Base-by-base conservation (phyloP, 2,113 vertebrate genomes). In the Oncorhynchus gorbuscha region DNA sequence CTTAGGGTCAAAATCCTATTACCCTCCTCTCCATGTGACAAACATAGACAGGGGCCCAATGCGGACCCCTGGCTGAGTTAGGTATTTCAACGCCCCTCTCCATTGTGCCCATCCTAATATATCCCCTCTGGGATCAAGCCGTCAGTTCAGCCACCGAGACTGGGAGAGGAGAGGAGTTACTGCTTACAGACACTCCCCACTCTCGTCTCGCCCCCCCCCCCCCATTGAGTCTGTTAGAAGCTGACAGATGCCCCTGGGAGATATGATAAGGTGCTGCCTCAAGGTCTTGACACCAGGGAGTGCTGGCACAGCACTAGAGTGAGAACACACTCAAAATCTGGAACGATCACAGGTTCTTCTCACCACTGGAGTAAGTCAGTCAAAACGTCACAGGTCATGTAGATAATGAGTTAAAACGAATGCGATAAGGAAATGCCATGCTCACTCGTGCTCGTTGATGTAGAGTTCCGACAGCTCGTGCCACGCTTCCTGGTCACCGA, bases 391-490 rank as follows among this genome's bases (percentile, higher is more conserved):
- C 62, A 64, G 9, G 62, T 58, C 16, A 26, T 12, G n/a, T 64
- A 8, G 62, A 58, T 58, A 4, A 58, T 6, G 20, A 5, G 55
- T 18, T 11, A 64, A 26, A 26, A 26, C 8, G 5, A 1, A n/a
- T n/a, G 58, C 6, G 58, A 61, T 61, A 20, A n/a, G 6, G 8
- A 64, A n/a, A 18, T n/a, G 11, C 8, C 8, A 61, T 81, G 84
- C 79, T 97, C 95, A 99, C 98, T 99, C 98, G 24, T 99, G 97
- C 86, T 99, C 97, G 87, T 97, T 99, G 93, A 99, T 99, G 94
- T 99, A 99, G 90, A 99, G 97, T 88, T 99, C 98, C 76, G 98
- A 96, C 83, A 99, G 94, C 87, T 99, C 98, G 83, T 99, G 98
- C 98, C 97, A 99, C 45, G 97, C 98, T 92, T 99, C 98, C 79